Base-by-base conservation (phyloP, 2,797 vertebrate species). In the Smutsia temminckii region DNA sequence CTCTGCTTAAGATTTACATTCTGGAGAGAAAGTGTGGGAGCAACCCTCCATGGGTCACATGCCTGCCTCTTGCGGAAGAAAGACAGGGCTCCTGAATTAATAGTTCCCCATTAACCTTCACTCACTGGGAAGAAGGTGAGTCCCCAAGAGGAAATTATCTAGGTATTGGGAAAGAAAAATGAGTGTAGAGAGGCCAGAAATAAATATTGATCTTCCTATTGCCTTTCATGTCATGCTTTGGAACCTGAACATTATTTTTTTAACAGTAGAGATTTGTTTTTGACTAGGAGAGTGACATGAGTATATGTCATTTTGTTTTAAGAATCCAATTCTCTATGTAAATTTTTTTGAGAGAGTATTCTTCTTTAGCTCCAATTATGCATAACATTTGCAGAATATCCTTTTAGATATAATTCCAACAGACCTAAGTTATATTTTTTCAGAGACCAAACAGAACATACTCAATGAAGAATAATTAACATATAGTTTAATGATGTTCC, bases 401-500 rank as follows among this genome's bases (percentile, higher is more conserved):
- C 27, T 74, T 94, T 96, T 85, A 69, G 20, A 46, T 89, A 71
- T 85, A 79, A 91, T 86, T 85, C 1, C n/a, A 85, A 12, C 32
- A 87, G 53, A 49, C 66, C 46, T 93, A 87, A 93, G 53, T 74
- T 93, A 12, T 32, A 4, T 66, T 53, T 69, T 81, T 91, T 68
- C 59, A 46, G 84, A 89, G 20, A 86, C 55, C 66, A 87, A 94
- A 68, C 18, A 49, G 46, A 68, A 93, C 37, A 21, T 77, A 72
- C 34, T 66, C 59, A 37, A 4, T 86, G 46, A 94, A 88, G 59
- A 96, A 72, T 75, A 88, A 93, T 77, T 81, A 91, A n/a, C 18
- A 27, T 69, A 11, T 40, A 79, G 87, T 85, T 87, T 78, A 84
- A 87, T 78, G 89, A 89, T 34, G 21, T 2, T 85, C 6, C 64